These are phyloP conservation scores for Cosmopolites sordidus DNA, from an alignment of 2,888 invertebrate genomes.

Conservation along the genomic window DNA sequence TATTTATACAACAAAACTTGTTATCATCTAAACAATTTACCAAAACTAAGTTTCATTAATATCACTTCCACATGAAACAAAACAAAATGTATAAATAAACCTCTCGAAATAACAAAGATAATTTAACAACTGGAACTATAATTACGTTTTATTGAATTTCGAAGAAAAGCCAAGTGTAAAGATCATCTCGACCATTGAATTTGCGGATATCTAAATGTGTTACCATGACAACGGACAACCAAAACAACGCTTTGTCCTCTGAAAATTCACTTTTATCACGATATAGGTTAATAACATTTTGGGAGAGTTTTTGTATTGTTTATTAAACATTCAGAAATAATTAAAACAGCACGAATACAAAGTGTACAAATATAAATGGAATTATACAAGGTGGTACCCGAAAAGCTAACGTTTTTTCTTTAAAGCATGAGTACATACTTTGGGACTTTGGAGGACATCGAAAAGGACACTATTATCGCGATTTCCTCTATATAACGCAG, in stretches of 20 bases:
- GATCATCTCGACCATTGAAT: background rate
- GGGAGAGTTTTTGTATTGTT: constrained; percentile 14
- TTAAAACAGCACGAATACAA: background rate
- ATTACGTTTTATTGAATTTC: too few relatives aligned
- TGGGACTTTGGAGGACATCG: too few relatives aligned
- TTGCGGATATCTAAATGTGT: constrained; percentile 4
- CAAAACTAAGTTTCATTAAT: too few relatives aligned
- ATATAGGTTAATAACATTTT: constrained; percentile 25
- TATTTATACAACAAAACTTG: too few relatives aligned
- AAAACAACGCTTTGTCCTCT: constrained; percentile 15
- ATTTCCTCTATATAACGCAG: too few relatives aligned
- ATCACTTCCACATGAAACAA: too few relatives aligned
- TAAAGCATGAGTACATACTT: too few relatives aligned
- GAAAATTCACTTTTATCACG: constrained; percentile 7
- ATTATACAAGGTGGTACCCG: background rate
- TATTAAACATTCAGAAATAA: background rate
- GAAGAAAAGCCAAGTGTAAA: background rate
- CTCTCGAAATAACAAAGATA: too few relatives aligned
- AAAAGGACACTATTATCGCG: too few relatives aligned
- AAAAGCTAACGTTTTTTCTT: background rate
- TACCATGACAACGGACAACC: constrained; percentile 4
- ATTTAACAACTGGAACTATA: too few relatives aligned
- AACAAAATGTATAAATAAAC: too few relatives aligned
- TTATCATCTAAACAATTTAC: too few relatives aligned
- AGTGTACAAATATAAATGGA: background rate